Conservation (phyloP, 2,797 vertebrate species). For the Phoebastria nigripes region DNA sequence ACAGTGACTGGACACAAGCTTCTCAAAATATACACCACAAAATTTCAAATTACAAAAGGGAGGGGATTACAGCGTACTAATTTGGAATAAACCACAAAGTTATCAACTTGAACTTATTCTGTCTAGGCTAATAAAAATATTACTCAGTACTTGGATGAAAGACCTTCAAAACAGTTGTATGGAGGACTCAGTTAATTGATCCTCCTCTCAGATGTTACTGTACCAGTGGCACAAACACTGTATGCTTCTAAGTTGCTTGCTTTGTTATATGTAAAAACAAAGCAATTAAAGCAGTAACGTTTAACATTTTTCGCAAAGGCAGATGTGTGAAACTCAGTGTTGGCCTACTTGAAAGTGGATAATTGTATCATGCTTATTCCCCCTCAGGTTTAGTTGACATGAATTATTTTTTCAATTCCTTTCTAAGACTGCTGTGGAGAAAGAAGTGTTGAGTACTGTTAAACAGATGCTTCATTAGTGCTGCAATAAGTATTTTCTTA, state of each 20-base stretch:
- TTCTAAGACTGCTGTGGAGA: background rate
- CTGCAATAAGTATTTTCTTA: background rate
- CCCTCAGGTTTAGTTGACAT: background rate
- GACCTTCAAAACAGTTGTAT: background rate
- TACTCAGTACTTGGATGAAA: background rate
- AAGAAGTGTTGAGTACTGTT: background rate
- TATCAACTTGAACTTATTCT: background rate
- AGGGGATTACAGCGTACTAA: background rate
- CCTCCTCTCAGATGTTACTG: background rate
- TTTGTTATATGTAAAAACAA: background rate
- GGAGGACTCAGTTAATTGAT: background rate
- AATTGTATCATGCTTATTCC: background rate
- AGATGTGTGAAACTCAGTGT: background rate
- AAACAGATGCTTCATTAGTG: background rate
- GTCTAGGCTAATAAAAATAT: background rate
- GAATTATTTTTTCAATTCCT: background rate
- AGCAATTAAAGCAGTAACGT: background rate
- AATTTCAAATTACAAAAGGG: background rate
- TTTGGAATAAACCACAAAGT: background rate
- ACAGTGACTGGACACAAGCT: background rate
- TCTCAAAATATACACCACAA: background rate
- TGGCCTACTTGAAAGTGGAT: background rate
- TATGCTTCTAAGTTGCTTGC: background rate
- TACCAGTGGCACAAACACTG: background rate
- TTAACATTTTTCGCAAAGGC: background rate